Percentiles rank a stretch among this genome's conserved stretches.
phyloP scores from a whole-genome alignment of 2,888 invertebrate species.

The Amorpha juglandis region DNA sequence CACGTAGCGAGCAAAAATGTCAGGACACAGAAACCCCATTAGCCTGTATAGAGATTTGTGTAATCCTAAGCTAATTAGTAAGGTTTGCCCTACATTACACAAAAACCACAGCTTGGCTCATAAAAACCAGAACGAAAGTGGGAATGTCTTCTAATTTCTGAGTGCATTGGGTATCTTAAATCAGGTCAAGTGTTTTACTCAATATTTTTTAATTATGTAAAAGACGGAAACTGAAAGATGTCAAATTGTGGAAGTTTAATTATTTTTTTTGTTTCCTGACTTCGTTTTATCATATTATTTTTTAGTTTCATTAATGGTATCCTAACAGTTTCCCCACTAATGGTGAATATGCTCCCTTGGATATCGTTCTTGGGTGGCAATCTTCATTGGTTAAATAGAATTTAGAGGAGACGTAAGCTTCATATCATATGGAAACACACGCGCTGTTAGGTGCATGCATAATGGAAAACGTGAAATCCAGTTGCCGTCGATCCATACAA shows the following conservation, averaged over 20 bases:
- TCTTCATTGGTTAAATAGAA: constrained; percentile 27
- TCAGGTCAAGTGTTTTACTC: constrained; percentile 3
- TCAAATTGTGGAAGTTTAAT: no score
- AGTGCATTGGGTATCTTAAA: background rate
- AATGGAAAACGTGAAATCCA: constrained; percentile 44
- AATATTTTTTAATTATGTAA: constrained; percentile 13
- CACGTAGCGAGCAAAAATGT: constrained; percentile 47
- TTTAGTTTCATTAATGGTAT: background rate
- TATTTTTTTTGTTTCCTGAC: no score
- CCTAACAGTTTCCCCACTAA: background rate
- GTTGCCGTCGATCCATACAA: constrained; percentile 32
- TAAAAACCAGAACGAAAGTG: background rate
- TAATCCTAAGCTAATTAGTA: constrained; percentile 41
- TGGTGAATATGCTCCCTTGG: background rate
- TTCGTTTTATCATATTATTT: no score
- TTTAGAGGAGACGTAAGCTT: constrained; percentile 41
- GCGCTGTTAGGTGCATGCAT: constrained; percentile 49
- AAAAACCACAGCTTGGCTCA: background rate
- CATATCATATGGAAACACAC: constrained; percentile 51
- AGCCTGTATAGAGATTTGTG: constrained; percentile 42
- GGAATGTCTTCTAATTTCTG: background rate
- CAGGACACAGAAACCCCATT: constrained; percentile 63
- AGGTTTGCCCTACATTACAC: constrained; percentile 22
- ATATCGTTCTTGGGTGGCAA: constrained; percentile 5
- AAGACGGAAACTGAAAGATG: background rate